Conservation (phyloP, 2,888 invertebrate genomes). For the Cryptocheilus praepositus region DNA sequence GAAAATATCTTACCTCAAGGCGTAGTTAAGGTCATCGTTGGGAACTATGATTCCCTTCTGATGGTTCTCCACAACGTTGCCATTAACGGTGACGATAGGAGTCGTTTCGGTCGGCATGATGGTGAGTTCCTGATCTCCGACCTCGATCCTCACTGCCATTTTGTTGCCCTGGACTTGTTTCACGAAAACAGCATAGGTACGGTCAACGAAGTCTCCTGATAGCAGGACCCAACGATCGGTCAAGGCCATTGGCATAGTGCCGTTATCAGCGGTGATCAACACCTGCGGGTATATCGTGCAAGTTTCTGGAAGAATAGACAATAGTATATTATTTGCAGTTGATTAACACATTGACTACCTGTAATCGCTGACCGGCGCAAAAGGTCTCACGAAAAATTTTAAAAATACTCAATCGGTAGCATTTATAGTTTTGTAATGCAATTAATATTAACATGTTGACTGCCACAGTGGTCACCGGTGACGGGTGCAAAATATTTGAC, state of each 20-base stretch:
- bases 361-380: too few relatives aligned
- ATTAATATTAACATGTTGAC: too few relatives aligned
- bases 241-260: constrained; percentile 45
- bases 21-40: constrained; percentile 21
- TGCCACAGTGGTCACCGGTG: too few relatives aligned
- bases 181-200: constrained; percentile 66
- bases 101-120: constrained; percentile 39
- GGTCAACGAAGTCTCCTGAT: constrained; percentile 59
- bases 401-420: too few relatives aligned
- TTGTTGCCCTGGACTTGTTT: constrained; percentile 58
- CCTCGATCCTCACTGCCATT: constrained; percentile 49
- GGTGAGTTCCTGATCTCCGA: constrained; percentile 44
- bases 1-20: constrained; percentile 36
- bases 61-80: constrained; percentile 29
- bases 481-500: too few relatives aligned
- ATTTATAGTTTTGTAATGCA: too few relatives aligned
- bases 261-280: constrained; percentile 54
- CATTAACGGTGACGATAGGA: constrained; percentile 46
- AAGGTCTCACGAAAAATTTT: too few relatives aligned
- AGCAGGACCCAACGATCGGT: constrained; percentile 67
- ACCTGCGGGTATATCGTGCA: constrained; percentile 63
- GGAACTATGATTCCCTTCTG: constrained; percentile 44
- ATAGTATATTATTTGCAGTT: constrained; percentile 1
- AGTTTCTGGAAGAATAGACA: constrained; percentile 52
- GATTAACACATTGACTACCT: too few relatives aligned